Evolutionary conservation across 2,113 vertebrate genomes (phyloP).

Genomic region (Sula dactylatra): DNA sequence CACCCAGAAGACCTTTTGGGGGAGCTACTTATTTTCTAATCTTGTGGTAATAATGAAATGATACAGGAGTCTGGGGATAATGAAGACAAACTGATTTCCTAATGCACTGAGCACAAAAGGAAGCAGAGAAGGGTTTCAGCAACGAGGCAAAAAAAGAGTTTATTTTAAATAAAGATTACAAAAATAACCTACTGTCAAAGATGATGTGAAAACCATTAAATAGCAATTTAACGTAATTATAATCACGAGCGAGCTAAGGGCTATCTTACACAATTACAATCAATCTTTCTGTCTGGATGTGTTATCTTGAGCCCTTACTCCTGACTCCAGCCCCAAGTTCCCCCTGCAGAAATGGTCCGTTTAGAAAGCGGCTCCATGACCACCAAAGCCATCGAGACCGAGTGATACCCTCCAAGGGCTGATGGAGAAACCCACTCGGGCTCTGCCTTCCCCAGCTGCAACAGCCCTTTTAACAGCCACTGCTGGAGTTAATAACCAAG

Average conservation of each 20-base stretch:
- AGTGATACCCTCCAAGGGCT: background rate
- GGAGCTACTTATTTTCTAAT: conserved; percentile 67
- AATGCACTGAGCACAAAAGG: background rate
- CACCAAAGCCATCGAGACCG: fast-evolving
- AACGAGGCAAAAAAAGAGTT: conserved; percentile 25
- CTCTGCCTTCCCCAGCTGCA: background rate
- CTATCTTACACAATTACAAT: conserved; percentile 45
- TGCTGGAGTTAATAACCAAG: background rate
- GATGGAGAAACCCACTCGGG: background rate
- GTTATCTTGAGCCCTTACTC: background rate
- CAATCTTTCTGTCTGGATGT: conserved; percentile 39
- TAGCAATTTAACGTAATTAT: conserved; percentile 47
- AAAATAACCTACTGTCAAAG: conserved; percentile 66
- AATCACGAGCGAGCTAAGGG: conserved; percentile 27
- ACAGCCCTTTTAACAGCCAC: background rate
- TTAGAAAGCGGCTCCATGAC: background rate
- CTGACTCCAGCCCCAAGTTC: background rate
- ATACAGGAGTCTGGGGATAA: background rate
- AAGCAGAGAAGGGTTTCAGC: conserved; percentile 21
- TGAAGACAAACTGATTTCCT: conserved; percentile 49
- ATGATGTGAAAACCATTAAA: conserved; percentile 70
- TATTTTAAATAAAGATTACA: conserved; percentile 66
- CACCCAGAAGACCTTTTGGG: conserved; percentile 51
- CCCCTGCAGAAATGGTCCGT: background rate
- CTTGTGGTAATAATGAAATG: background rate